Percentiles rank a stretch among this genome's conserved stretches.
These are phyloP conservation scores for Stenodera caucasica DNA, from an alignment of 2,888 invertebrate species.

Conservation along the genomic window DNA sequence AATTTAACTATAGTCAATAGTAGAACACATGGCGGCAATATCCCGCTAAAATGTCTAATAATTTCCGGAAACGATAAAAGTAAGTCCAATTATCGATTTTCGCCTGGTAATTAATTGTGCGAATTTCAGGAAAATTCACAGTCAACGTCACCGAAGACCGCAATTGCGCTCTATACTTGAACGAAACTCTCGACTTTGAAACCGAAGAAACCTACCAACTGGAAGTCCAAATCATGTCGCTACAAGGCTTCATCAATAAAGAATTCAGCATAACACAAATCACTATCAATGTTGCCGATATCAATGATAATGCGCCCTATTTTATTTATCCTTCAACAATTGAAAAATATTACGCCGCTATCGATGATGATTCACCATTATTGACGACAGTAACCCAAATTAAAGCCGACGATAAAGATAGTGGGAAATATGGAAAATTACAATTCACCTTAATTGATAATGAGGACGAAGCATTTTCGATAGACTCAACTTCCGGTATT, in stretches of 20 bases:
- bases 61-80: constrained; percentile 76
- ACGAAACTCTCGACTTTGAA: constrained; percentile 79
- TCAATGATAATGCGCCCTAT: constrained; percentile 86
- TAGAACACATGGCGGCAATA: constrained; percentile 67
- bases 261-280: constrained; percentile 74
- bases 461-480: constrained; percentile 67
- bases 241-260: constrained; percentile 79
- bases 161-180: constrained; percentile 79
- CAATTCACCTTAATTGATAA: constrained; percentile 63
- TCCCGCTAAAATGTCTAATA: constrained; percentile 78
- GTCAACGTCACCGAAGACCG: constrained; percentile 75
- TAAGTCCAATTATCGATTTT: too few species aligned
- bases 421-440: constrained; percentile 78
- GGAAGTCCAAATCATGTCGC: constrained; percentile 76
- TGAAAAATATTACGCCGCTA: constrained; percentile 79
- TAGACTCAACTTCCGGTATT: constrained; percentile 75
- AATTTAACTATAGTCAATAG: constrained; percentile 75
- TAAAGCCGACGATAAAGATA: constrained; percentile 84
- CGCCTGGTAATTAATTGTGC: constrained; percentile 5
- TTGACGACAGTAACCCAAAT: constrained; percentile 79
- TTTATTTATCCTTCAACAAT: constrained; percentile 71
- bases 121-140: constrained; percentile 66
- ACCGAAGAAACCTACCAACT: constrained; percentile 70
- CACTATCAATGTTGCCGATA: constrained; percentile 80
- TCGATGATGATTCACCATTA: constrained; percentile 72